Base-by-base conservation (phyloP, 2,113 vertebrate species). In the Pachyramphus minor region DNA sequence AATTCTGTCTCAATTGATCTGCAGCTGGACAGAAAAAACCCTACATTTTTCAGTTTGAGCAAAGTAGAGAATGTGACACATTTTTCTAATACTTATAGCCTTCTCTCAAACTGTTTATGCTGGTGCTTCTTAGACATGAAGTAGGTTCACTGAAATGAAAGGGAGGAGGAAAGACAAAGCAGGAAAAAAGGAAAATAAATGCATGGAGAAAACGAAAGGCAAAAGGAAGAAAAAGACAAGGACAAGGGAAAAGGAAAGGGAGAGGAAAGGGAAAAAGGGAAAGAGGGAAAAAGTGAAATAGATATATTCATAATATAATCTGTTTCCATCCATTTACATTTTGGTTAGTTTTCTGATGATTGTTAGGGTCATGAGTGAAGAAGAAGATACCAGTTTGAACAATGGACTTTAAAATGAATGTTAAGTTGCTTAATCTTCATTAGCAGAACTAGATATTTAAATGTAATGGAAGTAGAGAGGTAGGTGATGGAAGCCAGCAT, bases 11-110 rank as follows among this genome's bases (percentile, higher is more conserved):
- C 22, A 14, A 39, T n/a, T 74, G 28, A 68, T 67, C 31, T 74
- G 19, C 5, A 27, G 28, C 18, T 0, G 0, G 27, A 35, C 1
- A 6, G 56, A 56, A 49, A 74, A 87, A 90, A 53, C 3, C 3
- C 10, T 37, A 14, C 4, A 6, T 66, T 72, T 82, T 85, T 68
- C 53, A 52, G 3, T 37, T 6, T 27, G 31, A 56, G 9, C 3
- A 39, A 68, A 59, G 33, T 14, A 72, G 13, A 68, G 30, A 55
- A 69, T 44, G 27, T 31, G 50, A 66, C 4, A 21, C 0, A 0
- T 25, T 73, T 89, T 45, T 60, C 23, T 55, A 88, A 37, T 12
- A 68, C 13, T 37, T 72, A 62, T 5, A 56, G 18, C 12, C 16
- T 94, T 91, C 21, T 69, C 12, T 80, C 59, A 69, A 60, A 39